Conservation (phyloP, 2,888 invertebrate genomes). For the Orthosia gracilis region DNA sequence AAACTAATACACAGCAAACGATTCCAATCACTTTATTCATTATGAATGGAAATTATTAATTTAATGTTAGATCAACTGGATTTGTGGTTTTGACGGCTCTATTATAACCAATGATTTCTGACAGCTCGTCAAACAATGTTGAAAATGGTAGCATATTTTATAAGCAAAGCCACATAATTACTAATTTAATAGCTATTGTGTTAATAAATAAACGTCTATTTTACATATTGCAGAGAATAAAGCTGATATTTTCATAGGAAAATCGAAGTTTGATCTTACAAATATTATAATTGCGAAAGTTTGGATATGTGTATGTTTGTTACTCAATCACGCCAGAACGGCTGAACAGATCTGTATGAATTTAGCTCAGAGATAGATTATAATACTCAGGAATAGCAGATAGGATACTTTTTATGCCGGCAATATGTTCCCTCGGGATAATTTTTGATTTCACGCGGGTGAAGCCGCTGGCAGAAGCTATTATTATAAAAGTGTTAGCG, state of each 20-base stretch:
- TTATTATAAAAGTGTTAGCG: too few relatives aligned
- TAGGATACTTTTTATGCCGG: too few relatives aligned
- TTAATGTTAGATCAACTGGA: conserved; percentile 39
- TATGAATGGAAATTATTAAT: conserved; percentile 34
- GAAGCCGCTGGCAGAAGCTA: too few relatives aligned
- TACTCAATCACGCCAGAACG: too few relatives aligned
- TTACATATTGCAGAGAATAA: neutral
- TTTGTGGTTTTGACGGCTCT: conserved; percentile 48
- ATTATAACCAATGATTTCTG: conserved; percentile 42
- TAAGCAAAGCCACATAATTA: conserved; percentile 19
- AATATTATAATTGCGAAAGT: too few relatives aligned
- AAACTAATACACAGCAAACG: neutral
- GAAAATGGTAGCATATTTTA: conserved; percentile 34
- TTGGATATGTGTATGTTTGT: too few relatives aligned
- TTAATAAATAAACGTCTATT: neutral
- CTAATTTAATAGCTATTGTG: conserved; percentile 19
- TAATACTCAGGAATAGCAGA: too few relatives aligned
- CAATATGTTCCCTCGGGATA: too few relatives aligned
- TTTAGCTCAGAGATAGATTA: too few relatives aligned
- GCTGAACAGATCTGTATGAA: too few relatives aligned
- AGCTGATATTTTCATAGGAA: neutral
- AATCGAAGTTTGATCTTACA: too few relatives aligned
- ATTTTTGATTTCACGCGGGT: too few relatives aligned
- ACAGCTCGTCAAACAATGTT: conserved; percentile 51
- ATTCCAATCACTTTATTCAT: neutral